phyloP scores from a whole-genome alignment of 2,113 vertebrate species.

The Oceanodroma tethys region DNA sequence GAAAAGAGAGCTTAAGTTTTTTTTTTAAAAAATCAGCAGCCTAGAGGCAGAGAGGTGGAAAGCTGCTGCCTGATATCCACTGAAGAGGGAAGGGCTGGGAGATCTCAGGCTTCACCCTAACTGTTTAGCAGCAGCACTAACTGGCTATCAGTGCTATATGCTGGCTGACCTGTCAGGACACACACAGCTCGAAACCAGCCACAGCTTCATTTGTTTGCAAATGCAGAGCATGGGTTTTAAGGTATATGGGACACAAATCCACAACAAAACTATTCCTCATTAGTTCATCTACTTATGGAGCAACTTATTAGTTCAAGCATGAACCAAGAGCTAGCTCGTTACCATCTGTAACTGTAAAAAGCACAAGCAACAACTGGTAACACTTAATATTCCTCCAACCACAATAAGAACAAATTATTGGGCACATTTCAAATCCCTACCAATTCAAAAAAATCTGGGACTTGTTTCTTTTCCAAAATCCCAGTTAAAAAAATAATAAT shows the following conservation, averaged over 20 bases:
- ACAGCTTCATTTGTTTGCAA: background rate
- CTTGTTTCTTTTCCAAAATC: background rate
- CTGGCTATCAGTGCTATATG: background rate
- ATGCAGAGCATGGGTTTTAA: background rate
- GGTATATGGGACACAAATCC: background rate
- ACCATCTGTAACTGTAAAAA: background rate
- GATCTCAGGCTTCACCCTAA: background rate
- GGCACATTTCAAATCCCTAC: background rate
- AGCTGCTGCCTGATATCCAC: background rate
- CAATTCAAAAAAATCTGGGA: background rate
- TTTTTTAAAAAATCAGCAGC: background rate
- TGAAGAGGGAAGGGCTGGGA: background rate
- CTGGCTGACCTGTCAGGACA: background rate
- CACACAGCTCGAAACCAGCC: background rate
- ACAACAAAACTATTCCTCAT: background rate
- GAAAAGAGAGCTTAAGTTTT: background rate
- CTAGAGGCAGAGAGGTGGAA: background rate
- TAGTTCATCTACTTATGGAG: background rate
- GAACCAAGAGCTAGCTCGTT: background rate
- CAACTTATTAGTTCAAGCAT: background rate
- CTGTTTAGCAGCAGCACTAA: background rate
- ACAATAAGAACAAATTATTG: fast-evolving
- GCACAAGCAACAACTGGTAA: background rate
- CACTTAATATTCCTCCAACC: background rate
- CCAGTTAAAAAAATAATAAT: background rate